Evolutionary conservation across 2,888 invertebrate genomes (phyloP), one percentile per base, ranked within the genome.

Genomic region (Zonitis immaculata): DNA sequence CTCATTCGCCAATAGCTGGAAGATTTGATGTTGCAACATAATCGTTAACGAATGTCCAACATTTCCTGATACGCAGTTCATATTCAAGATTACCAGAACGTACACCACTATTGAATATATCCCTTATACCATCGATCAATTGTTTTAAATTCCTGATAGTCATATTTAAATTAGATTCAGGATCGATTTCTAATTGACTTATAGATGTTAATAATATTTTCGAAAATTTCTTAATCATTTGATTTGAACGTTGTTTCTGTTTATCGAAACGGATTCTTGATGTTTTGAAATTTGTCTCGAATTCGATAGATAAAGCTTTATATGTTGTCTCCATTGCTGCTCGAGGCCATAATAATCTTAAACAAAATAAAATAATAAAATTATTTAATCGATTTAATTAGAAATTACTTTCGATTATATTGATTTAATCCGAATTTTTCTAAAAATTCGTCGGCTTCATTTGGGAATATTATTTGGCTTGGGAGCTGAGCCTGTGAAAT

Each of bases 1-100:
- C n/a, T n/a, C n/a, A n/a, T n/a, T n/a, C n/a, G n/a, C n/a, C n/a
- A n/a, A n/a, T n/a, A n/a, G n/a, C n/a, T n/a, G n/a, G 22, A 22
- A 3, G 22, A 22, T 5, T 3, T n/a, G 65, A 52, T 44, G 53
- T 45, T 5, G 60, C 62, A 49, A 64, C 56, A 44, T 67, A 65
- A 53, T 63, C 64, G 8, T 60, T 59, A n/a, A 64, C 58, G 26
- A 65, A 54, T 52, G 61, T 64, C 64, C 66, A 66, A 50, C 62
- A 64, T 44, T 57, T 62, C 27, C 52, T 56, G 58, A 62, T 64
- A 25, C 60, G 57, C 43, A 42, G 16, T 52, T 68, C 67, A 51
- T 63, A 66, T 18, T 54, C 56, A 6, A 65, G 51, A 4, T 59
- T 60, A 2, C 67, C 66, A 6, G 60, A 54, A 43, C 62, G 60